Evolutionary conservation across 2,113 vertebrate genomes (phyloP).

Genomic region (Chitala chitala): DNA sequence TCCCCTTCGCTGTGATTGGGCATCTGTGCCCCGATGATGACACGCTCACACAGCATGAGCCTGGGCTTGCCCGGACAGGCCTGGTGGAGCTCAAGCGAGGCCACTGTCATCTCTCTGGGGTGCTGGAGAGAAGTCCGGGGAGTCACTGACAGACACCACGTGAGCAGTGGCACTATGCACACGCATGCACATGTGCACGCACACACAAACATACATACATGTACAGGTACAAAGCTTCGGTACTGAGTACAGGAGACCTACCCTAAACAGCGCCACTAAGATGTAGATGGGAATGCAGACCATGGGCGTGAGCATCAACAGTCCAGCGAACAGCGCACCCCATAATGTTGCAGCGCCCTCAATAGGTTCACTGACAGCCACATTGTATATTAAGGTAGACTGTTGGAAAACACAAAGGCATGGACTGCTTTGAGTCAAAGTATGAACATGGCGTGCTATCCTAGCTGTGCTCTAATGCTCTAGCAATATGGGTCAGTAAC

Average conservation of each 20-base stretch:
- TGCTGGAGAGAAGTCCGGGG: not conserved
- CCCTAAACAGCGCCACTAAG: constrained; percentile 40
- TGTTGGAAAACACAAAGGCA: constrained; percentile 22
- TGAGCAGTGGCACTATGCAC: not conserved
- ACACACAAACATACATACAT: no score
- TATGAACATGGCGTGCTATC: not conserved
- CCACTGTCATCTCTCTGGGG: constrained; percentile 17
- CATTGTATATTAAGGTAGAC: constrained; percentile 42
- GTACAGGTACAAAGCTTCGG: not conserved
- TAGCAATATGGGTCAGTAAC: not conserved
- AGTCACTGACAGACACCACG: not conserved
- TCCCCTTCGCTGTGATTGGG: not conserved
- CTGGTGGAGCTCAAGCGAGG: constrained; percentile 59
- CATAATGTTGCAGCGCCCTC: fast-evolving
- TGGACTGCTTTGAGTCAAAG: no score
- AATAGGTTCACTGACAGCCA: not conserved
- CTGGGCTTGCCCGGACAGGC: constrained; percentile 47
- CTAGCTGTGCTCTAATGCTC: not conserved
- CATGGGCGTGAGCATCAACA: constrained; percentile 50
- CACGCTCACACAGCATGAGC: constrained; percentile 42
- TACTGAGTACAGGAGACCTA: constrained; percentile 19
- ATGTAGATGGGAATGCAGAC: constrained; percentile 56
- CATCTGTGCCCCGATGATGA: constrained; percentile 36
- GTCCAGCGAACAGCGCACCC: not conserved
- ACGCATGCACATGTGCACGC: no score